phyloP scores from a whole-genome alignment of 1,140 invertebrate species.

The Drosophila tristis region DNA sequence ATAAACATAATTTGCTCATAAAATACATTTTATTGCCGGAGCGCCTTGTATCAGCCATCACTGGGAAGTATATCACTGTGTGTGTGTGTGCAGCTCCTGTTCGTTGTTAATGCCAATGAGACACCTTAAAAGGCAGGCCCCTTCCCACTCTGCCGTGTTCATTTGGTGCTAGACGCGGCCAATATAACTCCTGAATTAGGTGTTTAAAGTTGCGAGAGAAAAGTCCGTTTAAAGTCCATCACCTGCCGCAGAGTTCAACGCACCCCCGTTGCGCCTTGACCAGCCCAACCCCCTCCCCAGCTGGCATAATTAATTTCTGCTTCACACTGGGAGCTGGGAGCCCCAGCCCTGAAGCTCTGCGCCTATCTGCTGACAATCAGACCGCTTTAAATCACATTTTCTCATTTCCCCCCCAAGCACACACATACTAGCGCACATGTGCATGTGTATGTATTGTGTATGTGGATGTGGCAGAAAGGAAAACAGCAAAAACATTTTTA shows the following conservation, averaged over 20 bases:
- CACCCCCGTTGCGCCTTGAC: background rate
- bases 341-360: background rate
- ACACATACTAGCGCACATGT: constrained; percentile 1
- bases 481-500: constrained; percentile 65
- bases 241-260: too few relatives aligned
- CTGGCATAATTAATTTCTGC: constrained; percentile 65
- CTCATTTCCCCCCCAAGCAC: constrained; percentile 34
- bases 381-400: constrained; percentile 62
- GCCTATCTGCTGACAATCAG: constrained; percentile 6
- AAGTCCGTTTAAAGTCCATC: too few relatives aligned
- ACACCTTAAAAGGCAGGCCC: constrained; percentile 31
- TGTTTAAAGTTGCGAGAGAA: background rate
- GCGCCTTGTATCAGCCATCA: constrained; percentile 58
- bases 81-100: constrained; percentile 29
- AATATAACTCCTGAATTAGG: constrained; percentile 25
- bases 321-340: constrained; percentile 19
- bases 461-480: background rate
- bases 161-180: constrained; percentile 22
- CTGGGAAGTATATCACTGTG: background rate
- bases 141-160: constrained; percentile 10
- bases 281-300: background rate
- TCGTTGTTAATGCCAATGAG: constrained; percentile 35
- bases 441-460: too few relatives aligned
- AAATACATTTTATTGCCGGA: constrained; percentile 75
- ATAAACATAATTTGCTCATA: constrained; percentile 81